Conservation (phyloP, 1,140 invertebrate genomes). For the Pseudomyrmex cubaensis region DNA sequence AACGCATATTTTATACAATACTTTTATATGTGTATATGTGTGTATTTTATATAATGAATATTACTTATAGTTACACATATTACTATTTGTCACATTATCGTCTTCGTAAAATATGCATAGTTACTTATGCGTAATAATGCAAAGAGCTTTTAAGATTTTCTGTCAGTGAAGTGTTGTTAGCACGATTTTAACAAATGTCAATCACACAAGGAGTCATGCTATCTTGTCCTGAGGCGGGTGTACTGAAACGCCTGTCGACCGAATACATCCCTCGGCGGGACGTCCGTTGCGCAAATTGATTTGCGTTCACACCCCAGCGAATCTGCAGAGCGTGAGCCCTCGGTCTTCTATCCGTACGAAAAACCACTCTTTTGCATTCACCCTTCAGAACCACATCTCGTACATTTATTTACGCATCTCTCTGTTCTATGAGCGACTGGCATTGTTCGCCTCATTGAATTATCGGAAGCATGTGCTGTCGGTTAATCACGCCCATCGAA, state of each 20-base stretch:
- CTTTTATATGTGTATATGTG: no score
- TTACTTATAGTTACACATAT: neutral
- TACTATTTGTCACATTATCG: neutral
- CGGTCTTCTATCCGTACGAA: conserved; percentile 52
- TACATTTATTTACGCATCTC: conserved; percentile 84
- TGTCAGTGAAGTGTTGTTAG: conserved; percentile 66
- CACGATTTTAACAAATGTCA: conserved; percentile 81
- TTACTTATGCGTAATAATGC: neutral
- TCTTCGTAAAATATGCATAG: neutral
- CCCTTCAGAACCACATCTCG: conserved; percentile 83
- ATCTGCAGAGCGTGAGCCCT: conserved; percentile 61
- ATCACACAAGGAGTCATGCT: conserved; percentile 76
- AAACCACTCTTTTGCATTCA: conserved; percentile 71
- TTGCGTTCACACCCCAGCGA: conserved; percentile 85
- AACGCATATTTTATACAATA: no score
- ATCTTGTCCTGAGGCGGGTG: conserved; percentile 82
- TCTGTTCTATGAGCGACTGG: conserved; percentile 75
- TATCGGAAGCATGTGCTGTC: conserved; percentile 82
- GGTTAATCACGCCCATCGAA: conserved; percentile 76
- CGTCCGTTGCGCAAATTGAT: conserved; percentile 83
- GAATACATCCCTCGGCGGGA: conserved; percentile 72
- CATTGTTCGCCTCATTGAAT: conserved; percentile 84
- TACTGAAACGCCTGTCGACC: conserved; percentile 65
- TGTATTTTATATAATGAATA: no score
- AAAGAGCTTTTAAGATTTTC: neutral